Conservation (phyloP, 1,140 invertebrate genomes). For the Trissolcus basalis region DNA sequence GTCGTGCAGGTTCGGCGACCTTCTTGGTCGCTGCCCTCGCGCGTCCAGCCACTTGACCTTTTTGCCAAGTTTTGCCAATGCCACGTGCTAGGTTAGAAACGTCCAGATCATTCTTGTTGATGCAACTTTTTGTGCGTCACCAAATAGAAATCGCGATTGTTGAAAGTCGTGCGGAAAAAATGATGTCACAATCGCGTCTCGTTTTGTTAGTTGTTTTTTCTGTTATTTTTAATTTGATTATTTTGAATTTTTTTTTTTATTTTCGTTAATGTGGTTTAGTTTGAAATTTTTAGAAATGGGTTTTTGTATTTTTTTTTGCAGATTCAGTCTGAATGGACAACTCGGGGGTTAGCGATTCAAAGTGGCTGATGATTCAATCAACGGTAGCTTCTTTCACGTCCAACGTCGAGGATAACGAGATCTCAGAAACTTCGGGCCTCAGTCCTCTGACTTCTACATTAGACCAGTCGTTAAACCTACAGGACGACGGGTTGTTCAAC, state of each 20-base stretch:
- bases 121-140: constrained; percentile 13
- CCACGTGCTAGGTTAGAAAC: constrained; percentile 42
- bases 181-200: too few relatives aligned
- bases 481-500: constrained; percentile 66
- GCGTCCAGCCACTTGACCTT: not conserved
- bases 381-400: constrained; percentile 63
- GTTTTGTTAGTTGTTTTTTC: too few relatives aligned
- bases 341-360: constrained; percentile 58
- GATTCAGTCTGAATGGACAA: constrained; percentile 72
- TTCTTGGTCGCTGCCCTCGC: not conserved
- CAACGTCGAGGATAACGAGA: constrained; percentile 69
- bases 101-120: constrained; percentile 30
- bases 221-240: too few relatives aligned
- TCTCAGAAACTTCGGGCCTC: constrained; percentile 70
- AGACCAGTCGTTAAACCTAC: constrained; percentile 70
- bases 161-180: not conserved
- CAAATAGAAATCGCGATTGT: not conserved
- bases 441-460: constrained; percentile 71
- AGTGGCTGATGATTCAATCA: constrained; percentile 71
- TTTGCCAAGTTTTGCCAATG: constrained; percentile 15
- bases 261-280: too few relatives aligned
- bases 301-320: constrained; percentile 12
- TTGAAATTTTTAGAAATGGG: not conserved
- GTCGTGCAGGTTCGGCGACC: too few relatives aligned
- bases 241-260: too few relatives aligned